Base-by-base conservation (phyloP, 2,888 invertebrate species). In the Eurytoma adleriae region DNA sequence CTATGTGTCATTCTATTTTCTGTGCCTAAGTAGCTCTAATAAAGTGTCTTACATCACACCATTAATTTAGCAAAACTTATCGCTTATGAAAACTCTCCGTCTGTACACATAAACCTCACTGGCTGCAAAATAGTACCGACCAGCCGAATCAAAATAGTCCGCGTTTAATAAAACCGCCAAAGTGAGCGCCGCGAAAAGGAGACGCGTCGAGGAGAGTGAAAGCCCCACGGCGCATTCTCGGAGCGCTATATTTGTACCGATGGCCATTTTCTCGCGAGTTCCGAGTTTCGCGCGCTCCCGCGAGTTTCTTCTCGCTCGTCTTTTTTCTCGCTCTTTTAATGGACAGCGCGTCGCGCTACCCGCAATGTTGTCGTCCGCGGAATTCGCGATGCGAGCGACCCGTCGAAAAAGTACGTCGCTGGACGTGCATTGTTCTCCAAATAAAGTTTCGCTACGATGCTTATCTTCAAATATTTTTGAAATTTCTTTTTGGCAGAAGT, bases 251-350 rank as follows among this genome's bases (percentile, higher is more conserved):
- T 18, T 12, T 30, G 30, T 16, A n/a, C 16, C 68, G 27, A 68
- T 30, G 54, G 27, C 27, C 30, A 54, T 68, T 68, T 54, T 30
- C 68, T 56, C 56, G n/a, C 40, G 40, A 12, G 12, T 20, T 13
- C 56, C 30, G 18, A 5, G 20, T 24, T 61, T 13, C 4, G 4
- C 24, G 48, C 40, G 12, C 40, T 40, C 64, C 64, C 40, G 40
- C 40, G 40, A 64, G 64, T 64, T 64, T 64, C 18, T 40, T 30
- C 18, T 64, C n/a, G 12, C 69, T 27, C n/a, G 14, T 13, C 56
- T 48, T 5, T 50, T 54, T 30, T 70, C 5, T 12, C 62, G 50
- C 52, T 27, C 62, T 62, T 61, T 72, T 72, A 72, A 72, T 72
- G 62, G 52, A 72, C 54, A 7, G 16, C 10, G 52, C 67, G 27